Conservation (phyloP, 2,797 vertebrate genomes). For the Peromyscus aztecus region DNA sequence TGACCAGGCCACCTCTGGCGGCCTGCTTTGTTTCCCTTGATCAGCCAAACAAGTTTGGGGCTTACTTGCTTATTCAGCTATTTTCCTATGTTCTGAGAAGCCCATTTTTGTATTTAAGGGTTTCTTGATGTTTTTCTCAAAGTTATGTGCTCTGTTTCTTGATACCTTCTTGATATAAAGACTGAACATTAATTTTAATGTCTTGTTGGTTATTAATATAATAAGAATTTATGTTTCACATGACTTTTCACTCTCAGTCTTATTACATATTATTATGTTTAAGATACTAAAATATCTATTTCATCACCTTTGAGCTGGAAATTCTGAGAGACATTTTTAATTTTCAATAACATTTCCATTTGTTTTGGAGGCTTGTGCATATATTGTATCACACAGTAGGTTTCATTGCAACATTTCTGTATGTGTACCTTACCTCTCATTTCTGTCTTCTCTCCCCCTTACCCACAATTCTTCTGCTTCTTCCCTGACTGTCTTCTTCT, state of each 20-base stretch:
- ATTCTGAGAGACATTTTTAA: background rate
- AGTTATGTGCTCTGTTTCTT: background rate
- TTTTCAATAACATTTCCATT: background rate
- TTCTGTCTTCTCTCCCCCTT: background rate
- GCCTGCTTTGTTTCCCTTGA: background rate
- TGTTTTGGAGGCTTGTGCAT: background rate
- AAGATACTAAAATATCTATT: background rate
- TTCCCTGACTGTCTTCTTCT: background rate
- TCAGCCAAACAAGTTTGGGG: conserved; percentile 35
- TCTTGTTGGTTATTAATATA: background rate
- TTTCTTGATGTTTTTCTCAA: conserved; percentile 33
- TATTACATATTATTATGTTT: background rate
- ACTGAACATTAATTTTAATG: background rate
- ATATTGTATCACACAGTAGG: no score
- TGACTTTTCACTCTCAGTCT: background rate
- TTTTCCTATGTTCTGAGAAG: conserved; percentile 20
- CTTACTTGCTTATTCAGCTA: background rate
- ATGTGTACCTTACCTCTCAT: background rate
- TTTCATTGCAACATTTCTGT: background rate
- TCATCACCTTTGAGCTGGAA: background rate
- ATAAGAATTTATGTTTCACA: background rate
- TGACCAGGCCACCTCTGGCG: background rate
- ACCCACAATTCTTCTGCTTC: background rate
- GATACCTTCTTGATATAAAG: background rate
- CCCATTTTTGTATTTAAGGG: background rate